Percentiles rank a stretch among this genome's conserved stretches.
Evolutionary conservation across 2,113 vertebrate genomes (phyloP).

Genomic region (Eurypyga helias): DNA sequence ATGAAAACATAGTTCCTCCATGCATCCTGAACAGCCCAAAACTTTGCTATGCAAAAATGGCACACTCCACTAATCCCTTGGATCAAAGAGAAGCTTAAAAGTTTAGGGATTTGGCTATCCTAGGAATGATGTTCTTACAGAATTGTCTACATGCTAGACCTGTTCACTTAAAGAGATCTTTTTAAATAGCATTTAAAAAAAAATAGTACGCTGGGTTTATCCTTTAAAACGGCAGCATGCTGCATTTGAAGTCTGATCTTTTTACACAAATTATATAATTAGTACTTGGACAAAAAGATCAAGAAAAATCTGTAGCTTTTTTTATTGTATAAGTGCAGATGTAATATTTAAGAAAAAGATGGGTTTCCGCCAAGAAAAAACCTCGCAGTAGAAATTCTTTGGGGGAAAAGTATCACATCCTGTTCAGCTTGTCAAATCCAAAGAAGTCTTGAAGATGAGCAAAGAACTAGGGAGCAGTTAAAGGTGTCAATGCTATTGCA

Average conservation of each 20-base stretch:
- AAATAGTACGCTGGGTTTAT: background rate
- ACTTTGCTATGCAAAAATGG: background rate
- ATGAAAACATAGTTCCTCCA: background rate
- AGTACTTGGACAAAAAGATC: background rate
- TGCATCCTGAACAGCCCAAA: background rate
- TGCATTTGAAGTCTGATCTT: background rate
- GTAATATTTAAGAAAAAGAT: background rate
- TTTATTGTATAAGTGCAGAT: background rate
- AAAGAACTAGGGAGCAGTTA: background rate
- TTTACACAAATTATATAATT: background rate
- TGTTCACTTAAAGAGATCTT: background rate
- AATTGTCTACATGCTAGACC: background rate
- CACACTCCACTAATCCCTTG: slow-evolving; percentile 27
- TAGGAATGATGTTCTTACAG: background rate
- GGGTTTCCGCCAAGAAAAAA: background rate
- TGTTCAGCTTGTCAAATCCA: background rate
- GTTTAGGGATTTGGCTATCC: slow-evolving; percentile 14
- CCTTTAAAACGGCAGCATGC: background rate
- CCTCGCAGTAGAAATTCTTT: background rate
- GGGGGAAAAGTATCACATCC: background rate
- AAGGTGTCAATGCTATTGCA: background rate
- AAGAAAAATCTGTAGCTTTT: background rate
- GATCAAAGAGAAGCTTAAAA: slow-evolving; percentile 34
- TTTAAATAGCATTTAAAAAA: background rate
- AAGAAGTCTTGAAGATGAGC: background rate